phyloP scores from a whole-genome alignment of 2,888 invertebrate genomes.

The Spilosoma lubricipeda region DNA sequence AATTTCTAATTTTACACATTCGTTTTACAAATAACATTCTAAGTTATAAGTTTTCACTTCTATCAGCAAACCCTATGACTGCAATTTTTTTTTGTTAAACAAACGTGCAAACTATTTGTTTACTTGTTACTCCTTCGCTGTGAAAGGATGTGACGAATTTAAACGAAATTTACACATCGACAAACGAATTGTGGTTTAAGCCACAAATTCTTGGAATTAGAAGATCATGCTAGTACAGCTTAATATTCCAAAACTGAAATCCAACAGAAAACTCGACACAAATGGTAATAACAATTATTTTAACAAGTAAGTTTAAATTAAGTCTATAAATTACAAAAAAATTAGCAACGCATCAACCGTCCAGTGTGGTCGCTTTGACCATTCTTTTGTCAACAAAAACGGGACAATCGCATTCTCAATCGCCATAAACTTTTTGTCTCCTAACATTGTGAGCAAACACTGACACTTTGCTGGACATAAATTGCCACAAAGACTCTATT shows the following conservation, averaged over 20 bases:
- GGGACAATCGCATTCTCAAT: slow-evolving; percentile 53
- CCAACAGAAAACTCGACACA: neutral
- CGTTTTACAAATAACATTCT: too few species aligned
- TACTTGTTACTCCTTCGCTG: neutral
- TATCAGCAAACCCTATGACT: too few species aligned
- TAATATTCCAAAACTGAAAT: neutral
- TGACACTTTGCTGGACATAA: slow-evolving; percentile 68
- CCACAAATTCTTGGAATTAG: neutral
- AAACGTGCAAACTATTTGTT: neutral
- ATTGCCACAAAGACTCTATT: slow-evolving; percentile 61
- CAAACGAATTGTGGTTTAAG: neutral
- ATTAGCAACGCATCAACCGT: slow-evolving; percentile 79
- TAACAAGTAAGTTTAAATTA: neutral
- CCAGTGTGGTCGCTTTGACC: slow-evolving; percentile 77
- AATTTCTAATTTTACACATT: too few species aligned
- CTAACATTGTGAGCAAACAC: slow-evolving; percentile 53
- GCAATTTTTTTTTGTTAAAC: neutral
- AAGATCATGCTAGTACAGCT: too few species aligned
- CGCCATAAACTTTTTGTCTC: slow-evolving; percentile 55
- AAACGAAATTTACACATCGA: neutral
- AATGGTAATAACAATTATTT: neutral
- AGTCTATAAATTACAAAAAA: slow-evolving; percentile 71
- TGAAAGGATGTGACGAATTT: neutral
- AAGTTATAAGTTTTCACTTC: too few species aligned
- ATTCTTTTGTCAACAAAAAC: slow-evolving; percentile 71